Evolutionary conservation across 2,113 vertebrate genomes (phyloP).

Genomic region (Cyanocitta stelleri): DNA sequence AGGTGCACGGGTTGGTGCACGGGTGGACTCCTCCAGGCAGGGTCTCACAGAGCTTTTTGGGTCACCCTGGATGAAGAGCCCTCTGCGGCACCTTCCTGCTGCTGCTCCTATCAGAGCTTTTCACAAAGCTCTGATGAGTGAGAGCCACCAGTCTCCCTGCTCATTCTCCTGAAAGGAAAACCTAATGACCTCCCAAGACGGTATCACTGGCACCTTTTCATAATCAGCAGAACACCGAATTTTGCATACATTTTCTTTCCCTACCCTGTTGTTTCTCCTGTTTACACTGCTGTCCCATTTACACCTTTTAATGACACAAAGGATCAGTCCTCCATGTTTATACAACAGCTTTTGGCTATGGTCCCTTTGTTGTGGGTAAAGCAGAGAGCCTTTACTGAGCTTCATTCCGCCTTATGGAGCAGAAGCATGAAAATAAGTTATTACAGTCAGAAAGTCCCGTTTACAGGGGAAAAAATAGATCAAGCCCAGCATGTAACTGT

Average conservation of each 20-base stretch:
- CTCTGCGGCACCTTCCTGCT: background rate
- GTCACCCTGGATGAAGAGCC: background rate
- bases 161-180: background rate
- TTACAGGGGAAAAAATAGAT: background rate
- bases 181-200: background rate
- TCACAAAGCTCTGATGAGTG: background rate
- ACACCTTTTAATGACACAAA: background rate
- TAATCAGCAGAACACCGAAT: background rate
- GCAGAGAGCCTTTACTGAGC: background rate
- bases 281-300: background rate
- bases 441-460: background rate
- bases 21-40: background rate
- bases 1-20: background rate
- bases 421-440: background rate
- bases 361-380: background rate
- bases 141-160: background rate
- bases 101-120: background rate
- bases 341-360: background rate
- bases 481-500: background rate
- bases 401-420: background rate
- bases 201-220: background rate
- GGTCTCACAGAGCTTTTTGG: fast-evolving
- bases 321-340: background rate
- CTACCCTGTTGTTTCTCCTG: background rate
- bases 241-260: background rate